Evolutionary conservation across 2,113 vertebrate genomes (phyloP).

Genomic region (Thamnophis sirtalis): DNA sequence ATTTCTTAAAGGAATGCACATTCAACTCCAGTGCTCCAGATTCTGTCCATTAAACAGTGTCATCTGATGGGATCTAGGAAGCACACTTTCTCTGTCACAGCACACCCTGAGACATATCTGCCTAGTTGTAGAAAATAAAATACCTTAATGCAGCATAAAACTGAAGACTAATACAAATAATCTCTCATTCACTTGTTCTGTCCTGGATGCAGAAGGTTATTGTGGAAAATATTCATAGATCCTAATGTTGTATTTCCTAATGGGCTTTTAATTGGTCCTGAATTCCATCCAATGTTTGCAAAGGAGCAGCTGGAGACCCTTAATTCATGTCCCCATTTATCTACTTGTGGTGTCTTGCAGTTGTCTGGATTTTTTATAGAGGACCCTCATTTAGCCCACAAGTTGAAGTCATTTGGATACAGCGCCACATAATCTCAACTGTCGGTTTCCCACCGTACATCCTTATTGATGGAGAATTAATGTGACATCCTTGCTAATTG

Average conservation of each 20-base stretch:
- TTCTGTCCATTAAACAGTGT: not conserved
- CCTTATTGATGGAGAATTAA: not conserved
- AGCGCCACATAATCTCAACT: not conserved
- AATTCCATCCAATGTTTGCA: not conserved
- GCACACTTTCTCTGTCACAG: not conserved
- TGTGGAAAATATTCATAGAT: not conserved
- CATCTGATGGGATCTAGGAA: not conserved
- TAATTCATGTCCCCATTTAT: not conserved
- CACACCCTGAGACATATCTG: not conserved
- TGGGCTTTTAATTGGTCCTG: not conserved
- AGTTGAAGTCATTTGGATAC: not conserved
- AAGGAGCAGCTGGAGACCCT: not conserved
- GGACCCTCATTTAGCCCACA: not conserved
- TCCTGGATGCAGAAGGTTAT: not conserved
- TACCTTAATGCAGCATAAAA: not conserved
- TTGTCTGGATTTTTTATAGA: not conserved
- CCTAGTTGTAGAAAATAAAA: not conserved
- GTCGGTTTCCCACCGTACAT: not conserved
- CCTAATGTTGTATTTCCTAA: not conserved
- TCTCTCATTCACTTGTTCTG: not conserved
- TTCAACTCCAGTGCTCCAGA: not conserved
- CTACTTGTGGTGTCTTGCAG: not conserved
- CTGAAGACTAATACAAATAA: not conserved
- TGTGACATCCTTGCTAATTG: not conserved
- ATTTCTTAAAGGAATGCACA: not conserved